These are phyloP conservation scores for Coelinius sp. DNA, from an alignment of 2,888 invertebrate genomes.

Conservation along the genomic window DNA sequence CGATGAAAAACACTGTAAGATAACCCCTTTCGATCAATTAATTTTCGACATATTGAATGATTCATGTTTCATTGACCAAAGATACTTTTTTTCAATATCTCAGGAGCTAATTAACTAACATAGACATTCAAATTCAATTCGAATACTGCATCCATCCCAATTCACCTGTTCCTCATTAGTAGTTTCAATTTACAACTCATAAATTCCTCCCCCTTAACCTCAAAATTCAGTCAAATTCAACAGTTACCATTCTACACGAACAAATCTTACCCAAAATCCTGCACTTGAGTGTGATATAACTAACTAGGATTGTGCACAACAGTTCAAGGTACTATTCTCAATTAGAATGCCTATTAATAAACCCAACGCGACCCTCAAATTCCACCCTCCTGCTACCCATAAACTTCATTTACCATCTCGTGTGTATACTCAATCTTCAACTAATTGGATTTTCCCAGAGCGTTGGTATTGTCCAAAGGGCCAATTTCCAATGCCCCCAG, in stretches of 20 bases:
- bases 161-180: neutral
- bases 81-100: no score
- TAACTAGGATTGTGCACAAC: neutral
- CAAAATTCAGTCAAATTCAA: neutral
- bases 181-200: neutral
- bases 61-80: no score
- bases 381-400: neutral
- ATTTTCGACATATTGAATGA: no score
- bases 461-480: slow-evolving; percentile 27
- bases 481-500: slow-evolving; percentile 33
- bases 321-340: neutral
- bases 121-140: neutral
- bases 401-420: slow-evolving; percentile 25
- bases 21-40: no score
- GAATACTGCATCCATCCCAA: neutral
- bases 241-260: neutral
- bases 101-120: no score
- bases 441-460: slow-evolving; percentile 38
- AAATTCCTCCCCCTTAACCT: neutral
- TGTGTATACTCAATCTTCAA: slow-evolving; percentile 31
- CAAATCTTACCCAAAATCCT: neutral
- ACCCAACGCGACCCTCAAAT: slow-evolving; percentile 5
- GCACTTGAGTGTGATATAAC: neutral
- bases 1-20: no score
- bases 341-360: slow-evolving; percentile 19